Conservation (phyloP, 2,888 invertebrate species). For the Macrophya alboannulata region DNA sequence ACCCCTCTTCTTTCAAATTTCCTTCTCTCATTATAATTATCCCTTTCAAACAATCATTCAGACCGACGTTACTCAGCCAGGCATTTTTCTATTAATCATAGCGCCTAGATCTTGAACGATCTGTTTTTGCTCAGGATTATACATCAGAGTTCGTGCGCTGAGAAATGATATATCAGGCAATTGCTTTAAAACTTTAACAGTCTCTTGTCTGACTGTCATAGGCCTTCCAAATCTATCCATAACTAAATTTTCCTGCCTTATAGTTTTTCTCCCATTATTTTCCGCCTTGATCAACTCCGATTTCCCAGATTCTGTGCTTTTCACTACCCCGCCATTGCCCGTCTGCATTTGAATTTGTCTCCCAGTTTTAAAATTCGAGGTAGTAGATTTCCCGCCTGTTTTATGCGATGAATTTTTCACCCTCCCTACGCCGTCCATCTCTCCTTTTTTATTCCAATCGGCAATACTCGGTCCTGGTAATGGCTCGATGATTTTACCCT, state of each 20-base stretch:
- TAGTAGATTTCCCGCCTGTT: conserved; percentile 52
- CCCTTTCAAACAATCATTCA: conserved; percentile 76
- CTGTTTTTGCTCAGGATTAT: conserved; percentile 77
- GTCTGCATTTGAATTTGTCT: conserved; percentile 59
- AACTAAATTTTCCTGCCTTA: conserved; percentile 70
- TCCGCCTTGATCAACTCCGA: conserved; percentile 60
- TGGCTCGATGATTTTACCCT: conserved; percentile 75
- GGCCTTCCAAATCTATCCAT: conserved; percentile 75
- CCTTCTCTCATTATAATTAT: conserved; percentile 34
- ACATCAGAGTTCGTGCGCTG: conserved; percentile 76
- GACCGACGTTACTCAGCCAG: conserved; percentile 80
- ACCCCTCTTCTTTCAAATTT: neutral
- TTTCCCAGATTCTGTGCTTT: conserved; percentile 59
- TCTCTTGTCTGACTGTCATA: conserved; percentile 74
- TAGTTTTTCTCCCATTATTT: conserved; percentile 62
- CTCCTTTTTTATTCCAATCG: conserved; percentile 72
- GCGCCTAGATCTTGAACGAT: conserved; percentile 77
- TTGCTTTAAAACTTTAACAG: conserved; percentile 75
- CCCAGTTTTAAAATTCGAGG: neutral
- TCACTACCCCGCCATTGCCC: neutral
- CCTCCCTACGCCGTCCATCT: conserved; percentile 62
- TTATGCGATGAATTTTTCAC: conserved; percentile 57
- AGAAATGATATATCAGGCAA: conserved; percentile 77
- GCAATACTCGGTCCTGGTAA: conserved; percentile 73
- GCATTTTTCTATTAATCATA: conserved; percentile 78